Conservation (phyloP, 2,888 invertebrate genomes). For the Cerastis leucographa region DNA sequence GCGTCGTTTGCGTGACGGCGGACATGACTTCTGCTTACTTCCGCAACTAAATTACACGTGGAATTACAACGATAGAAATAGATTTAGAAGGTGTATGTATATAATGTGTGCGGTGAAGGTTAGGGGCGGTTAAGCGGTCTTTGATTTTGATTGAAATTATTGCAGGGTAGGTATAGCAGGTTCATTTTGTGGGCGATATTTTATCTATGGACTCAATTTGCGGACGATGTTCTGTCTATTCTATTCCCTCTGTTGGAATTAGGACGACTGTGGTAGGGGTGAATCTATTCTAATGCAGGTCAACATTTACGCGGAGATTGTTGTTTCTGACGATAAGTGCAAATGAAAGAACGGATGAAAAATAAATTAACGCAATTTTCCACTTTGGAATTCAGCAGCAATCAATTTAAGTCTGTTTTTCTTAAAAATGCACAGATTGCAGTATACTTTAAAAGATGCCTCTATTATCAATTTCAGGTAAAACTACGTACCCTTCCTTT, state of each 20-base stretch:
- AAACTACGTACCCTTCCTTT: not conserved
- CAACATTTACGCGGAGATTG: not conserved
- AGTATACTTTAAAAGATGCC: not conserved
- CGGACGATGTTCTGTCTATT: not conserved
- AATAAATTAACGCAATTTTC: not conserved
- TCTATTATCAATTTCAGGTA: not conserved
- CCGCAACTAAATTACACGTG: conserved; percentile 83
- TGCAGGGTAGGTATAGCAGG: not conserved
- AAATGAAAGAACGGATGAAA: not conserved
- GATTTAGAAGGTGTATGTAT: conserved; percentile 66
- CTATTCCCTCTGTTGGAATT: not conserved
- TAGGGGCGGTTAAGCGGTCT: conserved; percentile 36
- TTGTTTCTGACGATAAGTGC: not conserved
- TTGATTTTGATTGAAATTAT: conserved; percentile 27
- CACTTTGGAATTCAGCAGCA: not conserved
- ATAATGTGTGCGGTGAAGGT: conserved; percentile 45
- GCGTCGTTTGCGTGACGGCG: conserved; percentile 71
- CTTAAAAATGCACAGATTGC: not conserved
- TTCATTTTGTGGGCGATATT: not conserved
- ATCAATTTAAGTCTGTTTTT: not conserved
- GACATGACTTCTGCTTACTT: conserved; percentile 83
- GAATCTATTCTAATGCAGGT: not conserved
- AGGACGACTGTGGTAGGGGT: no score
- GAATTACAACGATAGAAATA: conserved; percentile 76
- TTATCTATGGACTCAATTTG: not conserved